These are phyloP conservation scores for Ctenopoma multispine DNA, from an alignment of 2,797 vertebrate genomes.

Conservation along the genomic window DNA sequence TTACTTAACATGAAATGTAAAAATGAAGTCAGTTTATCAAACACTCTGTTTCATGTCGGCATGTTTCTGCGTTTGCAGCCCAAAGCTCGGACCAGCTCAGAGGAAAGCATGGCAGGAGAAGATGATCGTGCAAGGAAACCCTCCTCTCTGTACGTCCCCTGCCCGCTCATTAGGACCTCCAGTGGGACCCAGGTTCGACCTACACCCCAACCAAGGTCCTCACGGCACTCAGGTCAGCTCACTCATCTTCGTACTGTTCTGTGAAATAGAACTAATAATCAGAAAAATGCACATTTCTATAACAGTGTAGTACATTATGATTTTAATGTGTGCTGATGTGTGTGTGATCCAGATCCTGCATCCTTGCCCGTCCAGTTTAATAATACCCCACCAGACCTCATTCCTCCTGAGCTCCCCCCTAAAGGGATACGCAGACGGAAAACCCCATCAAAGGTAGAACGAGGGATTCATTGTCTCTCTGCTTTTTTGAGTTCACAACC, in stretches of 20 bases:
- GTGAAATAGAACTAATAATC: neutral
- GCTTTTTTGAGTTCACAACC: neutral
- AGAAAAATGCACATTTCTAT: neutral
- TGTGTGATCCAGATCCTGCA: constrained; percentile 67
- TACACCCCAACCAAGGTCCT: constrained; percentile 43
- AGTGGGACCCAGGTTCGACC: constrained; percentile 84
- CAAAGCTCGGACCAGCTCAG: constrained; percentile 86
- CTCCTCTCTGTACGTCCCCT: constrained; percentile 43
- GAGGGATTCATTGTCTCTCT: neutral
- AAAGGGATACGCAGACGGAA: constrained; percentile 67
- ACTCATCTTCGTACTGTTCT: neutral
- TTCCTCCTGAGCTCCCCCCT: constrained; percentile 83
- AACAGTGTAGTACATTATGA: neutral
- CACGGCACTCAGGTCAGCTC: constrained; percentile 84
- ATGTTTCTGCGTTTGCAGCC: constrained; percentile 76
- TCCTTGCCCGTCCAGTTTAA: constrained; percentile 64
- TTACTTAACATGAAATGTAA: too few relatives aligned
- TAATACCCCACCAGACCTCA: constrained; percentile 49
- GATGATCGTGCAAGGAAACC: constrained; percentile 70
- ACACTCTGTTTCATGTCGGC: neutral
- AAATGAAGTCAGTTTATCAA: neutral
- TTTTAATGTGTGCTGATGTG: constrained; percentile 5
- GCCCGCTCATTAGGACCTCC: constrained; percentile 83
- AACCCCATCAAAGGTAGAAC: constrained; percentile 45
- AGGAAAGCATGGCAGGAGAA: constrained; percentile 81